These are phyloP conservation scores for Ephestia elutella DNA, from an alignment of 1,140 invertebrate species.

Conservation along the genomic window DNA sequence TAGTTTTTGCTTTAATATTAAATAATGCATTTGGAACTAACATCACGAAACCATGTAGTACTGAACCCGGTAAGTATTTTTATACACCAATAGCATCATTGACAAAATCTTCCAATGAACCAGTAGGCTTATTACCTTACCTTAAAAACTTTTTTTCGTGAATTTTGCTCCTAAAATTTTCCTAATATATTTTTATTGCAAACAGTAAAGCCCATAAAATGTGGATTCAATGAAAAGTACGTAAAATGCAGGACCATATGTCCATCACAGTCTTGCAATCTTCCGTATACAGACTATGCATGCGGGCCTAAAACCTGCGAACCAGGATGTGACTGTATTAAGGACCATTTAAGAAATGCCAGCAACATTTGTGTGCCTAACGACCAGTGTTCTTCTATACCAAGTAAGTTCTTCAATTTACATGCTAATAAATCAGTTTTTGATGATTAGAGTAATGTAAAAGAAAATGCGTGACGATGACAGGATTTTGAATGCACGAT, in stretches of 20 bases:
- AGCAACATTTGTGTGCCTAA: constrained; percentile 18
- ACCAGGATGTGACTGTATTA: constrained; percentile 27
- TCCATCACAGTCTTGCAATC: constrained; percentile 26
- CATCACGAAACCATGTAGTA: background rate
- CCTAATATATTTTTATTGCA: background rate
- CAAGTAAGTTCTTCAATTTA: background rate
- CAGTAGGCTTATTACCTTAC: too few relatives aligned
- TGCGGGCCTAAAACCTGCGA: constrained; percentile 18
- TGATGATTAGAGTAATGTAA: too few relatives aligned
- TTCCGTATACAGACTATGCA: constrained; percentile 12
- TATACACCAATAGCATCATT: background rate
- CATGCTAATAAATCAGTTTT: too few relatives aligned
- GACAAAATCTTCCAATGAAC: too few relatives aligned
- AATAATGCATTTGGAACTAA: background rate
- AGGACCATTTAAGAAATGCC: constrained; percentile 20
- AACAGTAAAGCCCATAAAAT: constrained; percentile 3
- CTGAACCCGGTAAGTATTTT: background rate
- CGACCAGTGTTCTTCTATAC: constrained; percentile 15
- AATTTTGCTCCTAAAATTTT: too few relatives aligned
- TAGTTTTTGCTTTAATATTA: background rate
- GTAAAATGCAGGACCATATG: constrained; percentile 13
- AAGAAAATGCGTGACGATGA: too few relatives aligned
- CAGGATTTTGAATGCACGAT: too few relatives aligned
- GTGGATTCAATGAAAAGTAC: constrained; percentile 16
- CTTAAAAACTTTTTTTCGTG: too few relatives aligned